Evolutionary conservation across 2,113 vertebrate genomes (phyloP).

Genomic region (Sturnira hondurensis): DNA sequence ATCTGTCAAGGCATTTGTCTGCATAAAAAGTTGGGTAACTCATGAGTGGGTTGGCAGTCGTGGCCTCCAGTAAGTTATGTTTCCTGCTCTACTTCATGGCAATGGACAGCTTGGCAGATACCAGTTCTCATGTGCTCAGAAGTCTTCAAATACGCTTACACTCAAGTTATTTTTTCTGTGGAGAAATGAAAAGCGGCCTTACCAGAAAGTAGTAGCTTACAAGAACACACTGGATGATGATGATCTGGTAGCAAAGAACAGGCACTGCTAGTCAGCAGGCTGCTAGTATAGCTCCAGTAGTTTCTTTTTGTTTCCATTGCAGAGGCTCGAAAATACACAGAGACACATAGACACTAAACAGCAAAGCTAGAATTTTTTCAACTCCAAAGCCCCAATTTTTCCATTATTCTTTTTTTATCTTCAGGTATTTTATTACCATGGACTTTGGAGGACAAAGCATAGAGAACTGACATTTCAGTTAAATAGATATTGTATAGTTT

Average conservation of each 20-base stretch:
- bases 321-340: not conserved
- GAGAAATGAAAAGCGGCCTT: constrained; percentile 11
- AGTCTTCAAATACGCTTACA: not conserved
- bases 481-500: not conserved
- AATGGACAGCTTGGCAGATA: constrained; percentile 24
- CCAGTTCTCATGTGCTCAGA: not conserved
- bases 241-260: not conserved
- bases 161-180: not conserved
- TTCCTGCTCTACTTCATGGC: not conserved
- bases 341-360: not conserved
- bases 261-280: not conserved
- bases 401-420: not conserved
- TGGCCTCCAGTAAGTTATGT: not conserved
- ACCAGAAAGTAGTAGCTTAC: not conserved
- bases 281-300: not conserved
- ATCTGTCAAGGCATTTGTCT: constrained; percentile 55
- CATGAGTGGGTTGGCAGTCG: not conserved
- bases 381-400: not conserved
- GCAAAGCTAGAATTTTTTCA: not conserved
- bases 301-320: not conserved
- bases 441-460: not conserved
- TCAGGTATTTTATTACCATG: not conserved
- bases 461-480: not conserved
- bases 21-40: constrained; percentile 16
- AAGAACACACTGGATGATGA: not conserved